phyloP scores from a whole-genome alignment of 2,888 invertebrate genomes.

The Lasius fuliginosus region DNA sequence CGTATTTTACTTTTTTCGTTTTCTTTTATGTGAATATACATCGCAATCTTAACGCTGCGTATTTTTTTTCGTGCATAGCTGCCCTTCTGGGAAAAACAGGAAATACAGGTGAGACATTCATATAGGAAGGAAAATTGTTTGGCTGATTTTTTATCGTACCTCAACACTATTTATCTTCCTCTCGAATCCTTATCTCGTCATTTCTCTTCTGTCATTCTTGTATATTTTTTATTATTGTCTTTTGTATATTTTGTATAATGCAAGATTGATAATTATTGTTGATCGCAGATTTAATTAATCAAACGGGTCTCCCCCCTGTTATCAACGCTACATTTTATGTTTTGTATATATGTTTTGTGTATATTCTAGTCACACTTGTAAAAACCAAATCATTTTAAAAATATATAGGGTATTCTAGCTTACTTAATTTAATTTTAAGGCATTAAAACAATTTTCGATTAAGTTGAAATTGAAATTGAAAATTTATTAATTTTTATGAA shows the following conservation, averaged over 20 bases:
- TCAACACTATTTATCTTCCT: constrained; percentile 28
- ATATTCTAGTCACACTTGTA: not conserved
- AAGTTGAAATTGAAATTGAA: not conserved
- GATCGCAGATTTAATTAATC: constrained; percentile 49
- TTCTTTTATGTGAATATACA: constrained; percentile 55
- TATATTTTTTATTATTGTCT: constrained; percentile 30
- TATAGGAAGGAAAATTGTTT: constrained; percentile 48
- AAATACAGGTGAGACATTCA: constrained; percentile 85
- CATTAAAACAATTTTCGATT: not conserved
- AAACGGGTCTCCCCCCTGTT: constrained; percentile 43
- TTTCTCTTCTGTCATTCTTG: constrained; percentile 9
- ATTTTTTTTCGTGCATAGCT: constrained; percentile 81
- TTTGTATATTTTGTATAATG: constrained; percentile 26
- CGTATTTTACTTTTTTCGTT: constrained; percentile 15
- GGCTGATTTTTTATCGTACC: constrained; percentile 40
- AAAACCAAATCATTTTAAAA: constrained; percentile 8
- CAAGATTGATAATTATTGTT: constrained; percentile 57
- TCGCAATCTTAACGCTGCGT: constrained; percentile 73
- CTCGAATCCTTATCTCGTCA: constrained; percentile 30
- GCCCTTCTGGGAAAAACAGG: constrained; percentile 86
- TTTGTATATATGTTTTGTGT: not conserved
- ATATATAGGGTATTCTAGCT: not conserved
- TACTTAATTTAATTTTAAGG: not conserved
- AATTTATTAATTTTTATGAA: constrained; percentile 3
- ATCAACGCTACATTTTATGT: not conserved